Evolutionary conservation across 2,797 vertebrate genomes (phyloP), one percentile per base, ranked within the genome.

Genomic region (Danio kyathit): DNA sequence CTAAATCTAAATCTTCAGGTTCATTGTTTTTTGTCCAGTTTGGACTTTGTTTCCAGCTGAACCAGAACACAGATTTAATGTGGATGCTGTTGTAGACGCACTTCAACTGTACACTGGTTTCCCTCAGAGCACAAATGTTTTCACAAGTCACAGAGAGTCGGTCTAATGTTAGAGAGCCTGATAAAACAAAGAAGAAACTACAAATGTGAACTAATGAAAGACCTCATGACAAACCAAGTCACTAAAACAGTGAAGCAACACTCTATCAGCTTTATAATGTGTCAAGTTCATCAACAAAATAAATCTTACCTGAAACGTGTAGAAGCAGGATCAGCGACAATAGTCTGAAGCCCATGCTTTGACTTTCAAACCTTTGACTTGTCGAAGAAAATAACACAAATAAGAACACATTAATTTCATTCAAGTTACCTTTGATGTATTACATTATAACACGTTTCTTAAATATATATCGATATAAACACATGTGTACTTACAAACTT

Each of bases 1-100:
- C 84, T 71, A 72, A 79, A 66, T 12, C 9, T 44, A 85, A 75
- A 75, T 83, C 74, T 67, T 85, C 84, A 60, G 84, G 74, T 46
- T 79, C 43, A 6, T 81, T 12, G 1, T 52, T 61, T 0, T 75
- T 41, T 67, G 70, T 81, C 84, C 84, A 85, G 76, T 79, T 78
- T 78, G 38, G 0, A 12, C 64, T 85, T 4, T 83, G 81, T 49
- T 83, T 81, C 6, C 4, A 0, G 0, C 16, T 81, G 44, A 85
- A 83, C 84, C 81, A 85, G 70, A 81, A 83, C 4, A 4, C 71
- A 40, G 74, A 29, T 74, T 2, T 65, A 19, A 66, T 52, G 38
- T 0, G 21, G 49, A 2, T 49, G 17, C 54, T 59, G 12, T 17
- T 1, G n/a, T 83, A 79, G 19, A n/a, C 71, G 6, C 84, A 83